These are phyloP conservation scores for Amyelois transitella DNA, from an alignment of 1,140 invertebrate genomes.

Conservation along the genomic window DNA sequence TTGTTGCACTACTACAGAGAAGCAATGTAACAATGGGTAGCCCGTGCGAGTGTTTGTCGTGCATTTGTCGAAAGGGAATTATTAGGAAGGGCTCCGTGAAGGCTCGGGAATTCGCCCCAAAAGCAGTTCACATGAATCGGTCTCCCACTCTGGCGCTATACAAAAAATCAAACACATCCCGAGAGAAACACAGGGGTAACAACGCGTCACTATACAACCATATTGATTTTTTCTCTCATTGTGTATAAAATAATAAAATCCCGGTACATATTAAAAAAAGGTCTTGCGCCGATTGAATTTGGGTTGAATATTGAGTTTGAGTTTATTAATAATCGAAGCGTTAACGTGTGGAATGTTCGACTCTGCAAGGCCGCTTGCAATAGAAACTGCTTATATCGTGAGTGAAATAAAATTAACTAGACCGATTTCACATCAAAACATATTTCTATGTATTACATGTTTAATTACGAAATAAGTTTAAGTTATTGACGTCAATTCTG, in stretches of 20 bases:
- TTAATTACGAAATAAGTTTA: background rate
- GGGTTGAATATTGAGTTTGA: conserved; percentile 63
- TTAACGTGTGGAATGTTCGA: conserved; percentile 71
- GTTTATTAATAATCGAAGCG: conserved; percentile 73
- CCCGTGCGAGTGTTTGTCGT: conserved; percentile 69
- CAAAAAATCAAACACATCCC: conserved; percentile 73
- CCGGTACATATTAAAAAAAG: conserved; percentile 50
- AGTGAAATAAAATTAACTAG: conserved; percentile 60
- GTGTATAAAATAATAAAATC: conserved; percentile 71
- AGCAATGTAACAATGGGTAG: conserved; percentile 58
- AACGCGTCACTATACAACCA: conserved; percentile 66
- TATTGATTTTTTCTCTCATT: conserved; percentile 73
- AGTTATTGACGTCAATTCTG: background rate
- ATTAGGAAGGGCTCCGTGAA: conserved; percentile 70
- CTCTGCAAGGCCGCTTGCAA: conserved; percentile 68
- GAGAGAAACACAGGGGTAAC: conserved; percentile 74
- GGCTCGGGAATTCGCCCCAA: conserved; percentile 74
- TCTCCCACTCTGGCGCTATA: conserved; percentile 67
- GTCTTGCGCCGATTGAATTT: conserved; percentile 63
- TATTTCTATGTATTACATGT: conserved; percentile 12
- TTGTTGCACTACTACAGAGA: conserved; percentile 61
- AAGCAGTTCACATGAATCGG: conserved; percentile 72
- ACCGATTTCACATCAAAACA: conserved; percentile 53
- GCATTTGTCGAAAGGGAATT: conserved; percentile 71
- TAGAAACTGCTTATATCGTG: conserved; percentile 69